Evolutionary conservation across 2,113 vertebrate genomes (phyloP).

Genomic region (Sphaerodactylus townsendi): DNA sequence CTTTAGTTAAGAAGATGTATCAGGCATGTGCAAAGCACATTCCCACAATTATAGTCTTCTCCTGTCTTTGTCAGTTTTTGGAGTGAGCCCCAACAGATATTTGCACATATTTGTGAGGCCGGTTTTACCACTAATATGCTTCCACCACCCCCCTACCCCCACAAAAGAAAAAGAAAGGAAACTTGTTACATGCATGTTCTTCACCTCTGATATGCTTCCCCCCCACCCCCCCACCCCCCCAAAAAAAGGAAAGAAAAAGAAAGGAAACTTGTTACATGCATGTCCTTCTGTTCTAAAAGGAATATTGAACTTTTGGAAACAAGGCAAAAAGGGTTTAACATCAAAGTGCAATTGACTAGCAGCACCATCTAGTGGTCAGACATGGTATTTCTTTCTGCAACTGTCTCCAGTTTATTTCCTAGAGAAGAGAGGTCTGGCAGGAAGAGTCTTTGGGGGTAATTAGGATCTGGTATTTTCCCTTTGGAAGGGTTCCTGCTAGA

Average conservation of each 20-base stretch:
- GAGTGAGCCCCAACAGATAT: neutral
- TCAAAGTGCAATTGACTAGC: fast-evolving
- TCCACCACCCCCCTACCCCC: too few species aligned
- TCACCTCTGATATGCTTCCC: neutral
- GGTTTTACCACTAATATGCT: neutral
- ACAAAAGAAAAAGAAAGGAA: too few species aligned
- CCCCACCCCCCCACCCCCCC: too few species aligned
- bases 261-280: too few species aligned
- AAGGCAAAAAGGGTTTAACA: fast-evolving
- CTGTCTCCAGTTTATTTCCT: neutral
- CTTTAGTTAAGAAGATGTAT: too few species aligned
- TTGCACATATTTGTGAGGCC: neutral
- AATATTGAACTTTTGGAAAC: neutral
- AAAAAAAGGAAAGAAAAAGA: neutral
- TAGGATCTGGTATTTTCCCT: too few species aligned
- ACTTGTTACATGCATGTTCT: too few species aligned
- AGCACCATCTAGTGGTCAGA: neutral
- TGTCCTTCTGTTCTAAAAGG: neutral
- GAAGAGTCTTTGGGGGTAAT: neutral
- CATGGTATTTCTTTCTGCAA: neutral
- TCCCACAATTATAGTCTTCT: neutral
- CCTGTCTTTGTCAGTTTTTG: neutral
- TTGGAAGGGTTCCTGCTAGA: slow-evolving; percentile 54
- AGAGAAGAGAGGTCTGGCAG: neutral
- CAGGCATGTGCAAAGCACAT: neutral